Base-by-base conservation (phyloP, 2,888 invertebrate species). In the Drepanosiphum platanoidis region DNA sequence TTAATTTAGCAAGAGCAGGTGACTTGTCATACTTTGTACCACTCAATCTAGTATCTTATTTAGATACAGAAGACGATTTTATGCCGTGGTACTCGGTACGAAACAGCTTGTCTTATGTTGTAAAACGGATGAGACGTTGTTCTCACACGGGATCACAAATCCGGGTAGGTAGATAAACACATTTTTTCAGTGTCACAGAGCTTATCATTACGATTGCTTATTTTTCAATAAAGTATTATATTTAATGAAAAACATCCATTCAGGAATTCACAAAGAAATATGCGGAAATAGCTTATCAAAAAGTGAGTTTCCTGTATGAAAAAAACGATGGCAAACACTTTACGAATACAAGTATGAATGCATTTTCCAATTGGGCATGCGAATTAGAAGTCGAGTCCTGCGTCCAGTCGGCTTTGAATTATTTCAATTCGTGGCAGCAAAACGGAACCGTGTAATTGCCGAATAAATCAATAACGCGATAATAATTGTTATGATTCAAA, bases 1-100 rank as follows among this genome's bases (percentile, higher is more conserved):
- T 95, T 88, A 93, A 93, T 89, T 91, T 94, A 86, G 95, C 95
- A n/a, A 86, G 94, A 75, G 92, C 93, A n/a, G 92, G 92, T 2
- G 88, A 92, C 34, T 90, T 94, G 87, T 88, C 89, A 0, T 95
- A 95, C 88, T 89, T 90, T 0, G 89, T 91, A n/a, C 93, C 94
- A 0, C 91, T 97, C 70, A 90, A 92, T 27, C 91, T 95, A 36
- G 91, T 94, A 0, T 91, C 92, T 1, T 97, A 95, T 90, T 90
- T 97, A 87, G 89, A 90, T 81, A 90, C 91, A 15, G 95, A 95
- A 89, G 91, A 90, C 0, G 92, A 93, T 22, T 95, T 95, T 88
- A 91, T 94, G n/a, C 95, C 97, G 15, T 86, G 83, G 83, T 83
- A 86, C 30, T 52, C 86, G 0, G 87, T 75, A 7, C 61, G 52